phyloP scores from a whole-genome alignment of 2,888 invertebrate species.

The Gerris lacustris region DNA sequence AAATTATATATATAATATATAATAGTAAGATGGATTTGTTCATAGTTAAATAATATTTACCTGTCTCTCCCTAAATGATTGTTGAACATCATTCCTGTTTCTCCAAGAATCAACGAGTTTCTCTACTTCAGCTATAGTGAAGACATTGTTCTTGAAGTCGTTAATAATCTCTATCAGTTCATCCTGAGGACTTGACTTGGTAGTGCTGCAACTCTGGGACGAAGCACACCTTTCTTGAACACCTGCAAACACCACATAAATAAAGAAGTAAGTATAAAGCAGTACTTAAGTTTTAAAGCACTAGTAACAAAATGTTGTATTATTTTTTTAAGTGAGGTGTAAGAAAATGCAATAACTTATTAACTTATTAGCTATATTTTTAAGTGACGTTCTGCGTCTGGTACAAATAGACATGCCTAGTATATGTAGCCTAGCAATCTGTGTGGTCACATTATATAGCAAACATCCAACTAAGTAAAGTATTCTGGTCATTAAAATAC shows the following conservation, averaged over 20 bases:
- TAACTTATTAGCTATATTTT: no score
- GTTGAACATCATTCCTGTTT: constrained; percentile 74
- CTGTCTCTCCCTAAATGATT: constrained; percentile 65
- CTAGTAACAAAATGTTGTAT: no score
- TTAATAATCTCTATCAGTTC: constrained; percentile 76
- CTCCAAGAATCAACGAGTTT: constrained; percentile 75
- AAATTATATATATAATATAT: no score
- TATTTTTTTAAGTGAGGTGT: no score
- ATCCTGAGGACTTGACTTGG: constrained; percentile 44
- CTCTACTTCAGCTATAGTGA: constrained; percentile 72
- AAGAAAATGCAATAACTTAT: no score
- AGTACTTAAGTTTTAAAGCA: not conserved
- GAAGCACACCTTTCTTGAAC: constrained; percentile 19
- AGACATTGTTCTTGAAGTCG: constrained; percentile 79
- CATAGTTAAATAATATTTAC: constrained; percentile 19
- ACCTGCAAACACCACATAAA: not conserved
- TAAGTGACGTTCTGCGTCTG: no score
- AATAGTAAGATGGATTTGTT: no score
- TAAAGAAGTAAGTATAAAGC: not conserved
- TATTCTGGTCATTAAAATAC: no score
- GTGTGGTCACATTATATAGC: no score
- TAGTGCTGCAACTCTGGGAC: constrained; percentile 21
- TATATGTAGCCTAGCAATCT: no score
- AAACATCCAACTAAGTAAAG: no score
- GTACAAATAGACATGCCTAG: no score